phyloP scores from a whole-genome alignment of 2,888 invertebrate genomes.

The Caenorhabditis sulstoni region DNA sequence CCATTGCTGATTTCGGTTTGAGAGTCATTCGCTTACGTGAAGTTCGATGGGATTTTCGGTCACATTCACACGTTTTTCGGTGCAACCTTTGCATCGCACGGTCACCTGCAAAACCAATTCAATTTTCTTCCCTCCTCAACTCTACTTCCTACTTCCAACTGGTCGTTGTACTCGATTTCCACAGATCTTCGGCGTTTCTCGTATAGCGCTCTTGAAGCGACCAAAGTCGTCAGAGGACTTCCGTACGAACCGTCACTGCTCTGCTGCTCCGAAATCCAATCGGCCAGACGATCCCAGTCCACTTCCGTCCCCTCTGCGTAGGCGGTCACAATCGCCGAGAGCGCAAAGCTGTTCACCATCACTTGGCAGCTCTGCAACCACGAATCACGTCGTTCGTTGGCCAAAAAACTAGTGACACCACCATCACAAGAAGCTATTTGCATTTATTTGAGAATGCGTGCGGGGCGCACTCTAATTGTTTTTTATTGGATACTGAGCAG shows the following conservation, averaged over 20 bases:
- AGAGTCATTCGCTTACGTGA: conserved; percentile 45
- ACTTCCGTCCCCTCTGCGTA: conserved; percentile 61
- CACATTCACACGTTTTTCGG: conserved; percentile 55
- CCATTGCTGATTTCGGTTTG: not conserved
- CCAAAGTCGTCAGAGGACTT: conserved; percentile 69
- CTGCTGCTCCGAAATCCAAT: conserved; percentile 79
- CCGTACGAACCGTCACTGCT: conserved; percentile 68
- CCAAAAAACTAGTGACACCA: no score
- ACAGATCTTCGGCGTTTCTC: conserved; percentile 66
- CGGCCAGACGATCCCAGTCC: conserved; percentile 76
- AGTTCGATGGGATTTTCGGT: conserved; percentile 65
- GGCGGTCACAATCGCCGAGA: conserved; percentile 65
- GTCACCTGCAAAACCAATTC: conserved; percentile 40
- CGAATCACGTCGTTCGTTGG: conserved; percentile 2
- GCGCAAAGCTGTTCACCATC: conserved; percentile 68
- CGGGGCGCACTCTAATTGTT: not conserved
- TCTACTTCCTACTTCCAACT: conserved; percentile 42
- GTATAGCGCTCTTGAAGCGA: conserved; percentile 72
- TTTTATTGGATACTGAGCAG: not conserved
- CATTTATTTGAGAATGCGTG: conserved; percentile 25
- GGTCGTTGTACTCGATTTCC: conserved; percentile 43
- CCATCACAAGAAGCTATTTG: conserved; percentile 19
- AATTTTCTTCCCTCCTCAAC: not conserved
- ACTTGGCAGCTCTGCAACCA: conserved; percentile 68
- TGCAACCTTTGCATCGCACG: conserved; percentile 58